Conservation (phyloP, 2,888 invertebrate genomes). For the Aphrophora alni region DNA sequence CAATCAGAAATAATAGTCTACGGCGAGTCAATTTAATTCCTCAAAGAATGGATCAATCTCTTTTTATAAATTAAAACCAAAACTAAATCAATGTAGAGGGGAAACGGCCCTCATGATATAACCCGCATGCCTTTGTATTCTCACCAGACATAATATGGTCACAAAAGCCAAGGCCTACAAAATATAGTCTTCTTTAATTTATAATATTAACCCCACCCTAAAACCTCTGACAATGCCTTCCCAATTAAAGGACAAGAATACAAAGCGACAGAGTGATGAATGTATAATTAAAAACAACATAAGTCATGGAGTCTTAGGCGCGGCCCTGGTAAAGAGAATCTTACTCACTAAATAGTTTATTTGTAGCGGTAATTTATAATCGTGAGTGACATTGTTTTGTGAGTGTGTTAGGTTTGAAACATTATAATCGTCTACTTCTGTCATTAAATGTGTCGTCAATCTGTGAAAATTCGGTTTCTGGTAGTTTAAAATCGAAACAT, state of each 20-base stretch:
- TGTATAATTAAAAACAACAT: constrained; percentile 33
- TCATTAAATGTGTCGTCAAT: too few species aligned
- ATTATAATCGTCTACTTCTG: too few species aligned
- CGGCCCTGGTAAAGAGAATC: background rate
- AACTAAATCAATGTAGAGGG: background rate
- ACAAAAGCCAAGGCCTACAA: constrained; percentile 3
- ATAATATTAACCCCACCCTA: constrained; percentile 6
- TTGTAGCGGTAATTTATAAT: background rate
- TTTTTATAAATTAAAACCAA: background rate
- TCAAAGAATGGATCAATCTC: background rate
- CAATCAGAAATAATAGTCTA: too few species aligned
- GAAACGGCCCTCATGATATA: background rate
- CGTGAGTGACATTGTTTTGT: background rate
- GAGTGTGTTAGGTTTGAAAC: too few species aligned
- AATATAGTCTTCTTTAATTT: constrained; percentile 4
- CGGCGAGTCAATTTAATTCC: too few species aligned
- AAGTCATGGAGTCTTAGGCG: constrained; percentile 21
- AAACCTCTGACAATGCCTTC: background rate
- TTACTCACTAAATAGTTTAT: background rate
- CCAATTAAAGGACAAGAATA: constrained; percentile 31
- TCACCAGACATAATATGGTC: background rate
- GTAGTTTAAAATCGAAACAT: too few species aligned
- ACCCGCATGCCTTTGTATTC: background rate
- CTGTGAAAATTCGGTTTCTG: too few species aligned
- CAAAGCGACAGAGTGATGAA: constrained; percentile 29